Base-by-base conservation (phyloP, 1,140 invertebrate genomes). In the Drosophila busckii region DNA sequence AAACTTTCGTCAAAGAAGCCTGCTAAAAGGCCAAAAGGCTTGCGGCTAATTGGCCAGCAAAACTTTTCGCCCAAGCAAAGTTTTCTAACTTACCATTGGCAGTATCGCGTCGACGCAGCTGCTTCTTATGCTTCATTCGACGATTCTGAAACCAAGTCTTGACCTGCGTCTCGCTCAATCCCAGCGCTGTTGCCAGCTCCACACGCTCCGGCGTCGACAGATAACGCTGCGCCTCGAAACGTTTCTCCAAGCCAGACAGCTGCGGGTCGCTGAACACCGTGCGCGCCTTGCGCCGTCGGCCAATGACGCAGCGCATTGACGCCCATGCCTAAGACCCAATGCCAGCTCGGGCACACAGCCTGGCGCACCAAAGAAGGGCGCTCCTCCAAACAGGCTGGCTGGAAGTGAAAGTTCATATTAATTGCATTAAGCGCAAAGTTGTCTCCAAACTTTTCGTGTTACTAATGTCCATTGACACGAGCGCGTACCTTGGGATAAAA, bases 101-200 rank as follows among this genome's bases (percentile, higher is more conserved):
- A 35, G 69, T 70, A 50, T 87, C 86, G 10, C 85, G 65, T 37
- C 86, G 59, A 35, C 95, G 89, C 76, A 97, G 90, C 83, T 97
- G 94, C 85, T 98, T 98, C 90, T 98, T 98, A 88, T 98, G 96
- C 83, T 98, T 99, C 97, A 98, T 98, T 61, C 97, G 89, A 8
- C 97, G 89, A 88, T 98, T 98, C 89, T 98, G 97, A 88, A 98
- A 99, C 97, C 97, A 99, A 20, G 96, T 98, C 90, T 98, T 98
- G 31, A 98, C 97, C 89, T 99, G 98, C 0, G 98, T 98, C 89
- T 99, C 97, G 1, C 96, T 98, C 2, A 99, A 90, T 70, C 95
- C 96, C 7, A 99, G 89, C 0, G 94, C 93, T 2, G 93, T 93
- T 0, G 98, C 98, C 29, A 99, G 88, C 83, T 99, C 97, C 4